Base-by-base conservation (phyloP, 1,140 invertebrate genomes). In the Drosophila ercepeae region DNA sequence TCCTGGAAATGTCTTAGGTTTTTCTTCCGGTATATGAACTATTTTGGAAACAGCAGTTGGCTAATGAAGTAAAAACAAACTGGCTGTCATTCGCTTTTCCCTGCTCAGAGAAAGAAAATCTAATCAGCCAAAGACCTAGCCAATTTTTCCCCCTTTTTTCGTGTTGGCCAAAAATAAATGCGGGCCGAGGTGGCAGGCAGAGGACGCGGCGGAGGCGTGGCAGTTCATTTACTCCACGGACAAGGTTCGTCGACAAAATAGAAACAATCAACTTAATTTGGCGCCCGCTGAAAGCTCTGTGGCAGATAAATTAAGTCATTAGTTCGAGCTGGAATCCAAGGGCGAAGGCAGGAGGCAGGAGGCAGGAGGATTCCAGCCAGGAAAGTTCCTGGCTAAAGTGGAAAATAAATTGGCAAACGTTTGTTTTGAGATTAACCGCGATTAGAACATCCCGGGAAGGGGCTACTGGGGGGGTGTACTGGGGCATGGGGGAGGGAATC, bases 231-330 rank as follows among this genome's bases (percentile, higher is more conserved):
- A 49, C 49, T 67, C 52, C 59, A 53, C 41, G 45, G n/a, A 19
- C 9, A 60, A 23, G 25, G 64, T 44, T 70, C 34, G 18, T 42
- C 45, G 44, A 45, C 49, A 36, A 46, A 69, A 61, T 48, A 71
- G 77, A 88, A 88, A 88, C 82, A 88, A 88, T 89, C 82, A 83
- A 89, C 82, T 89, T 89, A 86, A 89, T 89, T 89, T 89, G 88
- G 88, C 82, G 82, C 82, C 75, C 82, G 89, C 89, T 79, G 88
- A 90, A 86, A 89, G 81, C 89, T 89, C 89, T 83, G 86, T 90
- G 84, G 89, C 89, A 88, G 83, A 90, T 90, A 90, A 90, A 90
- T 90, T 90, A 90, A 90, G 89, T 90, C 89, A 90, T 90, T 90
- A 90, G 89, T 90, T 90, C 78, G 76, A 65, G 73, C 76, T 64